phyloP scores from a whole-genome alignment of 2,797 vertebrate genomes.

The Antennarius maculatus region DNA sequence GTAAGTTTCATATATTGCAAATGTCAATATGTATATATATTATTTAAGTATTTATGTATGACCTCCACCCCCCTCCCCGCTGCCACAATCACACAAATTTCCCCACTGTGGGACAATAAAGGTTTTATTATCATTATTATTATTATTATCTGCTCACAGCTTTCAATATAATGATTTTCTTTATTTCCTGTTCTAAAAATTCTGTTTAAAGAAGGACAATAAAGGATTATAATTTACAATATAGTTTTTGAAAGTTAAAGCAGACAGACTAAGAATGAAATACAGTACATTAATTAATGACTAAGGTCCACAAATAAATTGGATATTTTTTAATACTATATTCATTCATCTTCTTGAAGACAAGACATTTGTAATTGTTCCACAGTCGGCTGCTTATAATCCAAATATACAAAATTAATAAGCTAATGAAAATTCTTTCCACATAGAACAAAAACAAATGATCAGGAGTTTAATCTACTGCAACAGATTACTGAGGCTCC shows the following conservation, averaged over 20 bases:
- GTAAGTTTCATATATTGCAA: too few species aligned
- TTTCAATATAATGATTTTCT: too few species aligned
- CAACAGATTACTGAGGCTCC: constrained; percentile 45
- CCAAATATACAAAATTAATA: background rate
- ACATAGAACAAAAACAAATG: background rate
- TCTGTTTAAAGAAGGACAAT: background rate
- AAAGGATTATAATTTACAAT: constrained; percentile 2
- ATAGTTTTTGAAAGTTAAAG: background rate
- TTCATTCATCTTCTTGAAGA: background rate
- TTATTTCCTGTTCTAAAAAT: too few species aligned
- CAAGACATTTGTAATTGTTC: too few species aligned
- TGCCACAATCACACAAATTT: too few species aligned
- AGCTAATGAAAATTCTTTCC: background rate
- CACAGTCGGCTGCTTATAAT: background rate
- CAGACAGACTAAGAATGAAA: background rate
- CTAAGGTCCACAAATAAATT: background rate
- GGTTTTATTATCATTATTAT: too few species aligned
- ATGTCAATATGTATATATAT: too few species aligned
- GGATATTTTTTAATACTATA: background rate
- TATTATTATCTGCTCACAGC: background rate
- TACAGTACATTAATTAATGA: background rate
- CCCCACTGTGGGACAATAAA: too few species aligned
- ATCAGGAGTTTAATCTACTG: constrained; percentile 3
- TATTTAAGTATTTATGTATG: too few species aligned
- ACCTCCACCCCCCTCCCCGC: too few species aligned